A percentile compares a stretch with the other conserved stretches of the same genome.
These are phyloP conservation scores for Caenorhabditis plicata DNA, from an alignment of 2,888 invertebrate species.

Conservation along the genomic window DNA sequence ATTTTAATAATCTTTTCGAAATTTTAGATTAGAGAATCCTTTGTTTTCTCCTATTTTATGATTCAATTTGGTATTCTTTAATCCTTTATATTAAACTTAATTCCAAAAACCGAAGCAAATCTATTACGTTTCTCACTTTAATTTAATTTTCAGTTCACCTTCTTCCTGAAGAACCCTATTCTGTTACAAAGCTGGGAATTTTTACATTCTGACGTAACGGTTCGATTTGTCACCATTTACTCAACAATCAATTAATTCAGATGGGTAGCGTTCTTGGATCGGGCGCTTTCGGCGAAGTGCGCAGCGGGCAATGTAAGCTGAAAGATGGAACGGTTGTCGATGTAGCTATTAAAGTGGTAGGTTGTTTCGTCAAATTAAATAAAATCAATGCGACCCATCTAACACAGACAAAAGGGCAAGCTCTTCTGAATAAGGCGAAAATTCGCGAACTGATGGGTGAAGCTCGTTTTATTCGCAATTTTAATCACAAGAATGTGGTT, in stretches of 20 bases:
- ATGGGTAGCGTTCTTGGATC: constrained; percentile 24
- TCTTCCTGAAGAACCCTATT: constrained; percentile 20
- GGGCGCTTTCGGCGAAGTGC: constrained; percentile 38
- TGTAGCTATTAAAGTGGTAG: constrained; percentile 30
- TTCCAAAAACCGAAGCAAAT: too few species aligned
- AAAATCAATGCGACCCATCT: too few species aligned
- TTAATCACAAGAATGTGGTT: constrained; percentile 35
- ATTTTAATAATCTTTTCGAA: too few species aligned
- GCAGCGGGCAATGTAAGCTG: constrained; percentile 14
- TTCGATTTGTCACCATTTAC: neutral
- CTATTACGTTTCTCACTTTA: too few species aligned
- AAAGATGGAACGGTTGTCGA: constrained; percentile 18
- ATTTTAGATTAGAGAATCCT: too few species aligned
- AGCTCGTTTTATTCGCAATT: constrained; percentile 30
- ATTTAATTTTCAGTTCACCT: too few species aligned
- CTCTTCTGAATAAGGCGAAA: constrained; percentile 22
- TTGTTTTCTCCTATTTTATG: too few species aligned
- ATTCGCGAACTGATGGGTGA: constrained; percentile 43
- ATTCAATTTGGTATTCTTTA: too few species aligned
- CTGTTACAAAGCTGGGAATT: constrained; percentile 27
- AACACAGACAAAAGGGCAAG: constrained; percentile 17
- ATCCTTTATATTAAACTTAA: too few species aligned
- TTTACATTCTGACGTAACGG: constrained; percentile 23
- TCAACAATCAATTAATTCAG: neutral
- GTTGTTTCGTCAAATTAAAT: too few species aligned